Conservation (phyloP, 2,113 vertebrate species). For the Grallaria varia region DNA sequence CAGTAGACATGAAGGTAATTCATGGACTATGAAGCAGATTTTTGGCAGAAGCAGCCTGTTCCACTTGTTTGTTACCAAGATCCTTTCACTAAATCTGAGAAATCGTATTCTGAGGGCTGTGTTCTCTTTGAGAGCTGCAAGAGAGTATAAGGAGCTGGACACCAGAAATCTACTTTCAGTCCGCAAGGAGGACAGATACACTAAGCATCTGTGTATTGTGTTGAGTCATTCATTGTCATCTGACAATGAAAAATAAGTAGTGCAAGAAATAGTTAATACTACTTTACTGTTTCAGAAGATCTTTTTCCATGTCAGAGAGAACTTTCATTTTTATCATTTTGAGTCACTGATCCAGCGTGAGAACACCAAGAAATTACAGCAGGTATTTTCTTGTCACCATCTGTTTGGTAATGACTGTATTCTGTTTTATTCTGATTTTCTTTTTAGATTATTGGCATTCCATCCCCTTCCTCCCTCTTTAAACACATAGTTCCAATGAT, state of each 20-base stretch:
- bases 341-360: not conserved
- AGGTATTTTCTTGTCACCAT: not conserved
- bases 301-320: not conserved
- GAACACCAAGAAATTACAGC: not conserved
- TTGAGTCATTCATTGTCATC: not conserved
- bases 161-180: not conserved
- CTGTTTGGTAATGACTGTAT: not conserved
- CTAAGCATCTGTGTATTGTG: not conserved
- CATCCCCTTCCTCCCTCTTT: constrained; percentile 95
- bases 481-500: constrained; percentile 99
- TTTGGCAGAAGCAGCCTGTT: not conserved
- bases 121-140: accelerated
- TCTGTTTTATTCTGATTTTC: not conserved
- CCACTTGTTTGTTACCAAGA: not conserved
- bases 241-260: not conserved
- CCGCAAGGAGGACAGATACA: not conserved
- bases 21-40: not conserved
- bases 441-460: constrained; percentile 90
- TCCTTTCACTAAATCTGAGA: not conserved
- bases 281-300: not conserved
- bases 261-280: not conserved
- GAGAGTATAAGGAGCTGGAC: not conserved
- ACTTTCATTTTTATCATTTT: not conserved
- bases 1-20: not conserved
- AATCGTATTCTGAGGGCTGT: not conserved